Conservation (phyloP, 1,140 invertebrate genomes). For the Drosophila sp. region DNA sequence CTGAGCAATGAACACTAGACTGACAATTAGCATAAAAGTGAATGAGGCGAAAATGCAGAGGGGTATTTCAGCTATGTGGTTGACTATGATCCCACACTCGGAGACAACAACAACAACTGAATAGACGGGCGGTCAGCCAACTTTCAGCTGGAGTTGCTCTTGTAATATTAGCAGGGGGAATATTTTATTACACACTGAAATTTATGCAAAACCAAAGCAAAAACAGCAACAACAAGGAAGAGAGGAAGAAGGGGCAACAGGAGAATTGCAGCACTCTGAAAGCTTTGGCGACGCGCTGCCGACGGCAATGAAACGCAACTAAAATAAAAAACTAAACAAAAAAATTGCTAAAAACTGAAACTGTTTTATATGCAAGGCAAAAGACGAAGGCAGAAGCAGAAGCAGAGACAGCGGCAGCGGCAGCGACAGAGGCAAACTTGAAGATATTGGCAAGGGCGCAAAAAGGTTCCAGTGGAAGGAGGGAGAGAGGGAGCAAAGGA, state of each 20-base stretch:
- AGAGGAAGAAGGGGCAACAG: conserved; percentile 31
- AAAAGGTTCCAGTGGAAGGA: conserved; percentile 66
- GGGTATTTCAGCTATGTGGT: not conserved
- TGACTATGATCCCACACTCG: conserved; percentile 6
- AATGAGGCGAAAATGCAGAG: not conserved
- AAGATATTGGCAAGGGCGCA: conserved; percentile 72
- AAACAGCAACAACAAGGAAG: conserved; percentile 54
- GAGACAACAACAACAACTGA: not conserved
- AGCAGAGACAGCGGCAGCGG: conserved; percentile 8
- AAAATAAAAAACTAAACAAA: conserved; percentile 38
- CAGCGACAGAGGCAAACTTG: conserved; percentile 6
- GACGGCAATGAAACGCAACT: conserved; percentile 64
- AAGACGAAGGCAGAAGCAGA: conserved; percentile 7
- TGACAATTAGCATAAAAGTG: conserved; percentile 18
- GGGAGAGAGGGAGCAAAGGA: not conserved
- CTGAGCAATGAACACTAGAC: not conserved
- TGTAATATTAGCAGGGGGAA: conserved; percentile 70
- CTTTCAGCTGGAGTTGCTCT: conserved; percentile 27
- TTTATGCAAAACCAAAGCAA: conserved; percentile 64
- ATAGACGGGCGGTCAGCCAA: conserved; percentile 31
- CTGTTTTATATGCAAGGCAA: conserved; percentile 79
- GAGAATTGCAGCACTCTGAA: conserved; percentile 52
- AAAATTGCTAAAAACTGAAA: conserved; percentile 56
- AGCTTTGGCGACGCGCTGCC: conserved; percentile 79
- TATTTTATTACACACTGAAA: conserved; percentile 80